Evolutionary conservation across 1,140 invertebrate genomes (phyloP).

Genomic region (Nephila pilipes): DNA sequence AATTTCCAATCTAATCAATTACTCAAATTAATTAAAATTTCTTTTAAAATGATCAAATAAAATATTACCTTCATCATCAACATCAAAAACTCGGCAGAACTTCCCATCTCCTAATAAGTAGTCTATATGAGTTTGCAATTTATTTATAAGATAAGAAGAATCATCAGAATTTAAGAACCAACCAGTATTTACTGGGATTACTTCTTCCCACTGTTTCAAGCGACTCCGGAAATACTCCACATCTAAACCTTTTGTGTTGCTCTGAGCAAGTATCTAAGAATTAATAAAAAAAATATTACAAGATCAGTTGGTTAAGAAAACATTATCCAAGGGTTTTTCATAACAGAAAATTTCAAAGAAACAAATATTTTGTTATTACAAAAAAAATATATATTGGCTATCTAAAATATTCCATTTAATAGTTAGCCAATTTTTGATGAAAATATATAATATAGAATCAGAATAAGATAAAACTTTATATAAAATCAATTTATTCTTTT

Average conservation of each 20-base stretch:
- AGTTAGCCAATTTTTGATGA: no score
- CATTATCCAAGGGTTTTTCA: no score
- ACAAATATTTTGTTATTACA: no score
- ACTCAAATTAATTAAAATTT: no score
- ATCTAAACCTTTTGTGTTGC: slow-evolving; percentile 56
- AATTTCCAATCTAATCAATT: neutral
- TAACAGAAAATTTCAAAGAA: no score
- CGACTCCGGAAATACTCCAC: slow-evolving; percentile 32
- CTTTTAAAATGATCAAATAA: neutral
- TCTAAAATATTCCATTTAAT: no score
- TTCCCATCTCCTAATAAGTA: slow-evolving; percentile 55
- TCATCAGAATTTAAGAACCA: slow-evolving; percentile 56
- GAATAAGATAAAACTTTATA: no score
- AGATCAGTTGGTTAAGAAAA: no score
- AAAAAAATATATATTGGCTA: no score
- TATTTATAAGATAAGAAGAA: slow-evolving; percentile 6
- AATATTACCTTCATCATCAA: slow-evolving; percentile 30
- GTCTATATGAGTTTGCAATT: slow-evolving; percentile 11
- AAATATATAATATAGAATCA: no score
- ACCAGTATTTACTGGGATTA: slow-evolving; percentile 52
- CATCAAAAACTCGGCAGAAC: slow-evolving; percentile 53
- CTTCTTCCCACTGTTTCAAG: slow-evolving; percentile 68
- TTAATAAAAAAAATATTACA: neutral
- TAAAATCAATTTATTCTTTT: no score
- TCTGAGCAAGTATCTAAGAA: slow-evolving; percentile 65